A percentile compares a stretch with the other conserved stretches of the same genome.
Evolutionary conservation across 2,888 invertebrate genomes (phyloP).

Genomic region (Stenurella melanura): DNA sequence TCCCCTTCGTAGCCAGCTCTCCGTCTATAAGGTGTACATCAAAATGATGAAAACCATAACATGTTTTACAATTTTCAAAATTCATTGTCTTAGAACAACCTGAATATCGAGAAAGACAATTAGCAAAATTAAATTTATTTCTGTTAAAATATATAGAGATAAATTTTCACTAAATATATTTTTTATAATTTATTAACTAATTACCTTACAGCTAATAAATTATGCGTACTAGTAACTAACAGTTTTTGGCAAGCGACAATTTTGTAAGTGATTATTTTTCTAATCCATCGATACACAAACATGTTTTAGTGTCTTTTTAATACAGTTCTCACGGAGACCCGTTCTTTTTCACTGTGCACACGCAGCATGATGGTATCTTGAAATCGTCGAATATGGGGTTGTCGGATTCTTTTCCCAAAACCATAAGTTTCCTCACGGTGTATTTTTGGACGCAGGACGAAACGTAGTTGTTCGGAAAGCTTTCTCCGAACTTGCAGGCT

Average conservation of each 20-base stretch:
- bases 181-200: neutral
- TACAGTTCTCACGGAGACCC: too few relatives aligned
- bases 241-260: slow-evolving; percentile 15
- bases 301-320: neutral
- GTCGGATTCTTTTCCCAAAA: slow-evolving; percentile 58
- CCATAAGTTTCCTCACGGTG: slow-evolving; percentile 61
- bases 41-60: too few relatives aligned
- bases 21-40: too few relatives aligned
- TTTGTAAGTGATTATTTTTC: neutral
- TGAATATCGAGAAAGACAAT: too few relatives aligned
- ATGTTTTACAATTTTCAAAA: too few relatives aligned
- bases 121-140: neutral
- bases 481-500: slow-evolving; percentile 60
- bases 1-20: too few relatives aligned
- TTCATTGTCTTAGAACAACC: too few relatives aligned
- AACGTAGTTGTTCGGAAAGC: slow-evolving; percentile 74
- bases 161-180: neutral
- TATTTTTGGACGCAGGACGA: slow-evolving; percentile 78
- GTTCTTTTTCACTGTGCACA: slow-evolving; percentile 64
- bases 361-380: slow-evolving; percentile 74
- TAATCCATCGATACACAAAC: neutral
- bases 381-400: slow-evolving; percentile 66
- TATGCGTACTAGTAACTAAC: neutral
- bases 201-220: neutral
- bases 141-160: neutral